Base-by-base conservation (phyloP, 2,113 vertebrate genomes). In the Halcyon senegalensis region DNA sequence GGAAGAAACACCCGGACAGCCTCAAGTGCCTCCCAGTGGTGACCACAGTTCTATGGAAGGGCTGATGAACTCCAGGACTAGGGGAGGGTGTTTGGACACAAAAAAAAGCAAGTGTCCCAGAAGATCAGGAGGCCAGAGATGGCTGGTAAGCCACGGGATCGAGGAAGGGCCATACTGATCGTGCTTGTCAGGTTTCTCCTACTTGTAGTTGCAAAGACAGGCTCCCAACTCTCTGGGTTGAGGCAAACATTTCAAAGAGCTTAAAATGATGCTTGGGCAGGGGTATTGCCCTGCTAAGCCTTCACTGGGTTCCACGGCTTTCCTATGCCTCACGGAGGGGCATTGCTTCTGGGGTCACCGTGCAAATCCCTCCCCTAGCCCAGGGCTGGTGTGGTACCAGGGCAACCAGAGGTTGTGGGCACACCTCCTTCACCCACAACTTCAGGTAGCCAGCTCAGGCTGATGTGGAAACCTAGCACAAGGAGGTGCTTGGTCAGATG, bases 351-450 rank as follows among this genome's bases (percentile, higher is more conserved):
- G n/a, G 7, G 10, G 19, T 55, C 18, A 55, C 55, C 24, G 30
- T 24, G 19, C 35, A 66, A 20, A 43, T 50, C 23, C 21, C 55
- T 11, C 37, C 19, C 10, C 39, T 15, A 46, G 46, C 46, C 24
- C 50, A 51, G 70, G 41, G 43, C 41, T 59, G 11, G 28, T 66
- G 44, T 15, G 24, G 51, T 63, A 35, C 51, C 56, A 70, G 48
- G 43, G 31, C 62, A 51, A 25, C 13, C 37, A 31, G 58, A 87
- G 68, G 48, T 64, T 23, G 8, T 44, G n/a, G 37, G 27, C 44
- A 56, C 17, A 37, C 7, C 44, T 53, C 2, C 0, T 28, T 85
- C 60, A 66, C 37, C 25, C 5, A 4, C 1, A 2, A 43, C n/a
- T 53, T 51, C 31, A 84, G 55, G 64, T 10, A 5, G 60, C 19